Percentiles rank a stretch among this genome's conserved stretches.
Conservation (phyloP, 2,888 invertebrate species). For the Adineta ricciae region DNA sequence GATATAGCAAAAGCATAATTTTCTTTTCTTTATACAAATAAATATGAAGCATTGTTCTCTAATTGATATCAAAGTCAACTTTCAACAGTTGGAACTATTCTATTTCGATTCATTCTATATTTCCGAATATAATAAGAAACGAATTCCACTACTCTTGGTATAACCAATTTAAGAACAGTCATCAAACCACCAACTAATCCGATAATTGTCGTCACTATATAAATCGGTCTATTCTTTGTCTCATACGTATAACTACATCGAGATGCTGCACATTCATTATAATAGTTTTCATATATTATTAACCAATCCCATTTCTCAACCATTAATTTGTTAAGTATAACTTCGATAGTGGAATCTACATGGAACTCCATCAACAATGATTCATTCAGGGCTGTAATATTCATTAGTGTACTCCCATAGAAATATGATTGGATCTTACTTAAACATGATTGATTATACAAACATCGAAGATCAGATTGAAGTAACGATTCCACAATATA, state of each 20-base stretch:
- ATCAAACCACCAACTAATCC: background rate
- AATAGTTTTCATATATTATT: background rate
- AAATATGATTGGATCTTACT: background rate
- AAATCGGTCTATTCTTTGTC: background rate
- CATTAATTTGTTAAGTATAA: background rate
- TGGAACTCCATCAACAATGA: background rate
- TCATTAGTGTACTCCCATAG: background rate
- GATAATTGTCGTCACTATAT: background rate
- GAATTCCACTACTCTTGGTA: background rate
- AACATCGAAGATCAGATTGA: background rate
- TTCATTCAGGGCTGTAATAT: background rate
- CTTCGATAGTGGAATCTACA: background rate
- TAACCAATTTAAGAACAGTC: background rate
- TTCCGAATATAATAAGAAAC: background rate
- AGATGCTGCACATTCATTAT: background rate
- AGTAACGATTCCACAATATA: background rate
- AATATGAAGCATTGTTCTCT: no score
- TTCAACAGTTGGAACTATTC: no score
- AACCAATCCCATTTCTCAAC: background rate
- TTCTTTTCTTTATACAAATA: no score
- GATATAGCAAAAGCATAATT: no score
- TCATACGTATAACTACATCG: background rate
- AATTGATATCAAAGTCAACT: no score
- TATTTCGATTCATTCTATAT: no score
- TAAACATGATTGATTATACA: background rate